These are phyloP conservation scores for Sympetrum striolatum DNA, from an alignment of 2,888 invertebrate species.

Conservation along the genomic window DNA sequence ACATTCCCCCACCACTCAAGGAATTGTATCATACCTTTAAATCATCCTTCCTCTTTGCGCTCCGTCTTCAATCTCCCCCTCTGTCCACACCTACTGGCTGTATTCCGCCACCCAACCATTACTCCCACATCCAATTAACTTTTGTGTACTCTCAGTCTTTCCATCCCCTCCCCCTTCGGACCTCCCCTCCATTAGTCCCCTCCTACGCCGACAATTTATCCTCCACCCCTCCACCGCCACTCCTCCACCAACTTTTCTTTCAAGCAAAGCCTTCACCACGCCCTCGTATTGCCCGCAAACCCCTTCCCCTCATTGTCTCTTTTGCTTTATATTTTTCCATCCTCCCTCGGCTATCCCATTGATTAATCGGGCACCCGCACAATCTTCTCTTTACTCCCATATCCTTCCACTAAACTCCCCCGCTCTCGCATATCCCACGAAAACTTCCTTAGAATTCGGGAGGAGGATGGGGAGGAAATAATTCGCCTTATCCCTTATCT, in stretches of 20 bases:
- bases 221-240: neutral
- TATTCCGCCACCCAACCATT: neutral
- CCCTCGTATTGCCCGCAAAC: conserved; percentile 3
- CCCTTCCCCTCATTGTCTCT: neutral
- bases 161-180: neutral
- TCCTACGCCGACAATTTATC: conserved; percentile 29
- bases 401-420: neutral
- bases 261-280: conserved; percentile 14
- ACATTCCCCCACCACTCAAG: neutral
- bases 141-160: conserved; percentile 44
- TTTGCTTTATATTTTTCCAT: neutral
- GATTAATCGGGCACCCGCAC: conserved; percentile 36
- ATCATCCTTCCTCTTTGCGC: conserved; percentile 11
- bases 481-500: conserved; percentile 38
- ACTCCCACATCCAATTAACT: conserved; percentile 44
- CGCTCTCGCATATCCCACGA: conserved; percentile 22
- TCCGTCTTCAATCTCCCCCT: neutral
- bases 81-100: conserved; percentile 35
- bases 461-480: neutral
- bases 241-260: conserved; percentile 13
- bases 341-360: conserved; percentile 24
- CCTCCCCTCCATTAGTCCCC: conserved; percentile 10
- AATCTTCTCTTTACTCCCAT: conserved; percentile 38
- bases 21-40: conserved; percentile 38
- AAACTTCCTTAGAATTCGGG: conserved; percentile 20